Conservation (phyloP, 2,888 invertebrate genomes). For the Aleiodes alternator region DNA sequence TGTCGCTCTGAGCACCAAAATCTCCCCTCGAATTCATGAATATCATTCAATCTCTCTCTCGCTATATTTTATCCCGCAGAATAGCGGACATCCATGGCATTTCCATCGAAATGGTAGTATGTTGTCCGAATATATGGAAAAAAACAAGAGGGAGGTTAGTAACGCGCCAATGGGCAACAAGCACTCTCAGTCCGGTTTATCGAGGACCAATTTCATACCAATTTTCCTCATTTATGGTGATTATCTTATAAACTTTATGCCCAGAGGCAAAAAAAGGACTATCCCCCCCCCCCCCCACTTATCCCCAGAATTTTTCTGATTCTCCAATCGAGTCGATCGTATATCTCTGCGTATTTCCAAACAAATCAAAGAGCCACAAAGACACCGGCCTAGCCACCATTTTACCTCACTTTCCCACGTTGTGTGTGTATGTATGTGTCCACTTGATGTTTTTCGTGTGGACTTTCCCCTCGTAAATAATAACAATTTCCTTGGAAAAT, state of each 20-base stretch:
- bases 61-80: slow-evolving; percentile 71
- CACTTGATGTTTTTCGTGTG: background rate
- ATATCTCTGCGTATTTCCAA: too few species aligned
- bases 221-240: slow-evolving; percentile 73
- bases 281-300: slow-evolving; percentile 56
- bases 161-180: slow-evolving; percentile 36
- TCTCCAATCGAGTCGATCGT: too few species aligned
- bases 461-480: slow-evolving; percentile 40
- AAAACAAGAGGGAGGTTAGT: slow-evolving; percentile 36
- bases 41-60: slow-evolving; percentile 33
- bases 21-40: slow-evolving; percentile 28
- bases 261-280: slow-evolving; percentile 57
- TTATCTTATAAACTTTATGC: slow-evolving; percentile 68
- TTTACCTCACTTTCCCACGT: slow-evolving; percentile 25
- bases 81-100: slow-evolving; percentile 72
- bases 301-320: too few species aligned
- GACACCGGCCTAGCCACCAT: background rate
- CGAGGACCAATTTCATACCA: slow-evolving; percentile 72
- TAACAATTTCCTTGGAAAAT: background rate
- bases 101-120: slow-evolving; percentile 72
- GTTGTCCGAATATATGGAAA: slow-evolving; percentile 61
- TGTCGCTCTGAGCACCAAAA: slow-evolving; percentile 8
- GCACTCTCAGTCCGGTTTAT: slow-evolving; percentile 61
- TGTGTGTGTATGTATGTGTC: background rate
- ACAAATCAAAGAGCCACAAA: background rate